Evolutionary conservation across 2,888 invertebrate genomes (phyloP), one percentile per base, ranked within the genome.

Genomic region (Pristionchus japonicus): DNA sequence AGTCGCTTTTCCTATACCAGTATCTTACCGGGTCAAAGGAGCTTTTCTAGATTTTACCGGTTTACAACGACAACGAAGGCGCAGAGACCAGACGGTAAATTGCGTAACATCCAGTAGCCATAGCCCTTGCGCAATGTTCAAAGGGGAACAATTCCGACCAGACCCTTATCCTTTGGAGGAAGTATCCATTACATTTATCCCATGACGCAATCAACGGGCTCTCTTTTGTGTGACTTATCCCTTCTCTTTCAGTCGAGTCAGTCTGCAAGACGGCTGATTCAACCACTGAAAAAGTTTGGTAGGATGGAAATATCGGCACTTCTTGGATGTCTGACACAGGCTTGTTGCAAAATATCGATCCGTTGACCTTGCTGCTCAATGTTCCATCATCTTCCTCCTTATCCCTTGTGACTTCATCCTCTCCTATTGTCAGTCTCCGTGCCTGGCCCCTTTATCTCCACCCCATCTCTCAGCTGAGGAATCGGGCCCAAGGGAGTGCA

Each of bases 371-470:
- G 3, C 57, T 0, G 23, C 23, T 6, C 23, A n/a, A 9, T 57
- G n/a, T 20, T 57, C n/a, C 57, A 20, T 23, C 20, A n/a, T 4
- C 23, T 57, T 23, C 23, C 57, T 0, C 23, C 23, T 4, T 23
- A 57, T 57, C 57, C 57, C 64, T 57, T 31, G 27, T 64, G 31
- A 31, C 64, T 61, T 61, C 61, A 13, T 20, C 11, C 52, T 4
- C 61, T 11, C n/a, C n/a, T 57, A 57, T 57, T 64, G 64, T 64
- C 64, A 64, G 64, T 64, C 64, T 11, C 23, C 13, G 61, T 61
- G 61, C 31, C 64, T 13, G 64, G 64, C 64, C 27, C 70, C 70
- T 70, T 70, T 70, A 70, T 70, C 70, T 70, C 70, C 70, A 37
- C 70, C 70, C 70, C 70, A 67, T 70, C 70, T 37, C 70, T 70